A percentile compares a stretch with the other conserved stretches of the same genome.
Conservation (phyloP, 2,888 invertebrate species). For the Lymantria monacha region DNA sequence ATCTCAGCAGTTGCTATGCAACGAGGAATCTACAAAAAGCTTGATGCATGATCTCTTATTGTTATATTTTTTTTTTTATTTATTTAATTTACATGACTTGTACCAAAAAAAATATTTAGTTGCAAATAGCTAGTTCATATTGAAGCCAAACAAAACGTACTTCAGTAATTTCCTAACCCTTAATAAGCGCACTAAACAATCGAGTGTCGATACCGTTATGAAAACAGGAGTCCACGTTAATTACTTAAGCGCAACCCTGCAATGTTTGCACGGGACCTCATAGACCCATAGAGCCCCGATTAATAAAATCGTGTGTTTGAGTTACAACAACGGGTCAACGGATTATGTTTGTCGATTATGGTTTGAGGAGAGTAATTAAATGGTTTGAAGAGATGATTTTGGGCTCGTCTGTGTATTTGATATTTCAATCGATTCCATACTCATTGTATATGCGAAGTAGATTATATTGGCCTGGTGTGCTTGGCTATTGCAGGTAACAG, state of each 20-base stretch:
- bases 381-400: conserved; percentile 26
- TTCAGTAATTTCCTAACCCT: conserved; percentile 3
- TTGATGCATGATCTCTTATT: too few species aligned
- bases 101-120: too few species aligned
- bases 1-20: too few species aligned
- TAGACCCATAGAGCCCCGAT: conserved; percentile 42
- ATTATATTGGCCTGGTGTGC: too few species aligned
- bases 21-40: too few species aligned
- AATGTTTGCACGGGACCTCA: conserved; percentile 56
- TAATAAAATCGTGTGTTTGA: conserved; percentile 69
- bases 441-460: neutral
- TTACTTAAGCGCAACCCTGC: conserved; percentile 61
- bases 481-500: too few species aligned
- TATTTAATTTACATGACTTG: too few species aligned
- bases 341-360: conserved; percentile 43
- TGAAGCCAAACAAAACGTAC: neutral
- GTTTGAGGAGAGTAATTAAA: conserved; percentile 40
- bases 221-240: conserved; percentile 66
- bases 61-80: too few species aligned
- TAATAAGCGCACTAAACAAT: conserved; percentile 42
- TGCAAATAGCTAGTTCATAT: neutral
- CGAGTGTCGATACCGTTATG: conserved; percentile 53
- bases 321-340: conserved; percentile 53
- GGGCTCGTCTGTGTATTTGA: conserved; percentile 7
- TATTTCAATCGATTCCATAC: conserved; percentile 1